Percentiles rank a stretch among this genome's conserved stretches.
phyloP scores from a whole-genome alignment of 2,797 vertebrate species.

The Sphenodon punctatus region DNA sequence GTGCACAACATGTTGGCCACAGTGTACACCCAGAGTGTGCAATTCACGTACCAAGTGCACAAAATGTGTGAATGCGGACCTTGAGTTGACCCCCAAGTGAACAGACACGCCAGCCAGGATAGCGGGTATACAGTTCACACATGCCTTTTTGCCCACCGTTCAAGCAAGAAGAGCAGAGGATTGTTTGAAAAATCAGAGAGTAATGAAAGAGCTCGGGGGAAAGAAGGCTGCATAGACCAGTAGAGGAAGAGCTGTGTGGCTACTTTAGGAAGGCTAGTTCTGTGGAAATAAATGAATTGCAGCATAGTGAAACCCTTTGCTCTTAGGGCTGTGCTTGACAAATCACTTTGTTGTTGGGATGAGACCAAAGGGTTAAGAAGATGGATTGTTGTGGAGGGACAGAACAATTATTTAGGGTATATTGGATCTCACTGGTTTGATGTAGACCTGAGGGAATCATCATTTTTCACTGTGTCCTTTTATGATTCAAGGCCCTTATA shows the following conservation, averaged over 20 bases:
- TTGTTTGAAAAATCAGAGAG: not conserved
- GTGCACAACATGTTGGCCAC: too few species aligned
- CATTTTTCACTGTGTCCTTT: fast-evolving
- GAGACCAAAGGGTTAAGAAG: not conserved
- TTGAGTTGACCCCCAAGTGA: too few species aligned
- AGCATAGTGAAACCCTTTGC: not conserved
- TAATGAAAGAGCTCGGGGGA: not conserved
- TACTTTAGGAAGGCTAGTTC: not conserved
- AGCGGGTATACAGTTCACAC: not conserved
- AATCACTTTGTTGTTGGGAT: not conserved
- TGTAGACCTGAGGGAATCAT: not conserved
- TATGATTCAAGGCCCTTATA: not conserved
- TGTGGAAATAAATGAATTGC: not conserved
- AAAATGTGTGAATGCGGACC: too few species aligned
- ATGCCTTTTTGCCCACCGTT: not conserved
- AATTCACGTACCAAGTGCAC: too few species aligned
- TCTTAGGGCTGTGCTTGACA: not conserved
- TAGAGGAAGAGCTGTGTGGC: not conserved
- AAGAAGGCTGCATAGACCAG: not conserved
- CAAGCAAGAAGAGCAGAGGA: not conserved
- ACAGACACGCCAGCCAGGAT: not conserved
- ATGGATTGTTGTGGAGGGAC: not conserved
- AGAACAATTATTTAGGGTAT: too few species aligned
- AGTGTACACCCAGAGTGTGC: too few species aligned
- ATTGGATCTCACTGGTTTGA: not conserved